phyloP scores from a whole-genome alignment of 2,797 vertebrate species.

The Pangasius djambal region DNA sequence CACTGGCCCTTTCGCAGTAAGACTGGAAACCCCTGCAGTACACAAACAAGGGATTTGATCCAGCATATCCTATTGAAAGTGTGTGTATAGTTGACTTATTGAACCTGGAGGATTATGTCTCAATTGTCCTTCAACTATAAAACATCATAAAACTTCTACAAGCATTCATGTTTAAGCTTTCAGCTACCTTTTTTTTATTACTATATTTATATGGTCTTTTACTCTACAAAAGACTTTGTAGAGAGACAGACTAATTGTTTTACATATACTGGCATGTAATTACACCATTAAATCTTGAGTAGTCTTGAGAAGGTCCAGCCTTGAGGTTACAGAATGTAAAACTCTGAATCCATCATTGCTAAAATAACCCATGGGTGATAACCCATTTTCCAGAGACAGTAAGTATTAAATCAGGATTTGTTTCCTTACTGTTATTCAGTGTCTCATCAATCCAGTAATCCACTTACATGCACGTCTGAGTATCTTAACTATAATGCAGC shows the following conservation, averaged over 20 bases:
- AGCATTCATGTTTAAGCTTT: no score
- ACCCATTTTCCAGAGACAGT: background rate
- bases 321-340: background rate
- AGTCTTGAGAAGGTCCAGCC: background rate
- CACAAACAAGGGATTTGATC: slow-evolving; percentile 20
- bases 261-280: background rate
- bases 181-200: background rate
- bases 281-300: background rate
- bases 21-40: background rate
- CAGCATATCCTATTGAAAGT: slow-evolving; percentile 1
- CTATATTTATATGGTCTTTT: background rate
- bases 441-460: slow-evolving; percentile 22
- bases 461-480: background rate
- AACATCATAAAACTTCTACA: background rate
- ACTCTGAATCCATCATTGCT: background rate
- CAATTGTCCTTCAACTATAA: background rate
- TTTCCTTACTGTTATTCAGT: background rate
- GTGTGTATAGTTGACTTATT: background rate
- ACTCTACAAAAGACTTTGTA: background rate
- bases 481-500: background rate
- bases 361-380: no score
- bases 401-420: background rate
- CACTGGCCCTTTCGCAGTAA: background rate
- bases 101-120: background rate
- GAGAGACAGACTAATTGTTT: background rate